A percentile compares a stretch with the other conserved stretches of the same genome.
These are phyloP conservation scores for Vandiemenella viatica DNA, from an alignment of 2,888 invertebrate genomes.

Conservation along the genomic window DNA sequence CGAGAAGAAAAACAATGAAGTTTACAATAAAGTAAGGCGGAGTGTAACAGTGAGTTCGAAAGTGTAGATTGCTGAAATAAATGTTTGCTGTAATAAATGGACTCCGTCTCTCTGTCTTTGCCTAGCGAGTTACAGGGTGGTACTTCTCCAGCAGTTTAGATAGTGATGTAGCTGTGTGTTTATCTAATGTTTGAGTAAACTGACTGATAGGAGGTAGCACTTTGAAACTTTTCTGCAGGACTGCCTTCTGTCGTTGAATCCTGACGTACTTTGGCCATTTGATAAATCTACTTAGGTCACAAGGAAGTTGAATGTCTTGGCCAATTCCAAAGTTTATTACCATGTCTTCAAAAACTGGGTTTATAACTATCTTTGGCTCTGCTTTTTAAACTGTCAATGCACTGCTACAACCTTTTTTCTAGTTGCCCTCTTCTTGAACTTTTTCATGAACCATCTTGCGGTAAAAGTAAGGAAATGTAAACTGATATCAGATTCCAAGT, in stretches of 20 bases:
- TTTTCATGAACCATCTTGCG: too few relatives aligned
- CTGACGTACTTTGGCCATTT: constrained; percentile 99
- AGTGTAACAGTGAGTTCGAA: too few relatives aligned
- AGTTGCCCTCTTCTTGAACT: constrained; percentile 66
- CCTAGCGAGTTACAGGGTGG: constrained; percentile 81
- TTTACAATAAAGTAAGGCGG: too few relatives aligned
- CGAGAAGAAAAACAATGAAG: too few relatives aligned
- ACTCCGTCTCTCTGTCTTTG: constrained; percentile 81
- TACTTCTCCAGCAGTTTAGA: constrained; percentile 97
- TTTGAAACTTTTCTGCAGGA: constrained; percentile 90
- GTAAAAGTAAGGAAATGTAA: too few relatives aligned
- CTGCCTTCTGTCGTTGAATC: constrained; percentile 90
- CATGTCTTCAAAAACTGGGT: constrained; percentile 95
- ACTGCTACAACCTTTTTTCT: constrained; percentile 95
- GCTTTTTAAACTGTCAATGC: constrained; percentile 80
- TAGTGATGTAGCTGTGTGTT: constrained; percentile 90
- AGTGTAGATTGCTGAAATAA: too few relatives aligned
- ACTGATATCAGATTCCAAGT: too few relatives aligned
- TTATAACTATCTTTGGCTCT: constrained; percentile 81
- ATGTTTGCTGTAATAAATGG: too few relatives aligned
- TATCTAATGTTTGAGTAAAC: constrained; percentile 89
- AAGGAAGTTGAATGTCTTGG: constrained; percentile 94
- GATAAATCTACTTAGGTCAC: constrained; percentile 94
- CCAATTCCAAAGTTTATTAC: constrained; percentile 97
- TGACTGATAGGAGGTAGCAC: constrained; percentile 98